Conservation (phyloP, 1,140 invertebrate genomes). For the Drosophila santomea region DNA sequence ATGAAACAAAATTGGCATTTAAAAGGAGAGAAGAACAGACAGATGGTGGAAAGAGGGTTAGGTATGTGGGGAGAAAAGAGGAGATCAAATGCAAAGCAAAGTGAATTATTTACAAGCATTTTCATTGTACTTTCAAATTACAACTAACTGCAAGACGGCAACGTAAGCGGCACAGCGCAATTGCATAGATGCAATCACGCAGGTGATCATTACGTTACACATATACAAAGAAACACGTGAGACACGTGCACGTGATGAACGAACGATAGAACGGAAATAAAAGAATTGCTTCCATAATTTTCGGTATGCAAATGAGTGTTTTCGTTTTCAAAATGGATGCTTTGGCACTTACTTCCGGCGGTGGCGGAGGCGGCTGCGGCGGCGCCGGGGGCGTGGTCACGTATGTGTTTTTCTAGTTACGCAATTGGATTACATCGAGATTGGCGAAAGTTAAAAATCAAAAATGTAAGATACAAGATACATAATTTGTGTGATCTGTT, state of each 20-base stretch:
- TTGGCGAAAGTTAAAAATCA: conserved; percentile 48
- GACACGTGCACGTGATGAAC: conserved; percentile 54
- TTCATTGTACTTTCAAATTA: conserved; percentile 83
- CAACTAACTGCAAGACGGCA: conserved; percentile 79
- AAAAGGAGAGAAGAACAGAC: conserved; percentile 15
- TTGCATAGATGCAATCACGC: conserved; percentile 60
- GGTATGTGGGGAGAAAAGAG: background rate
- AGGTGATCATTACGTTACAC: conserved; percentile 72
- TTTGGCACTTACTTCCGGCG: conserved; percentile 79
- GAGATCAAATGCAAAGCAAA: conserved; percentile 70
- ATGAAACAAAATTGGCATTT: conserved; percentile 7
- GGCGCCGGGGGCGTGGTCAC: conserved; percentile 75
- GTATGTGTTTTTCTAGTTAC: conserved; percentile 81
- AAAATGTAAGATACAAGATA: conserved; percentile 47
- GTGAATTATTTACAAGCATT: conserved; percentile 84
- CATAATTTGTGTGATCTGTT: conserved; percentile 35
- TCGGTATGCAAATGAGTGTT: conserved; percentile 30
- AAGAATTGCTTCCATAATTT: conserved; percentile 24
- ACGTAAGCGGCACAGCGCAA: conserved; percentile 71
- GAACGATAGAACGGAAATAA: conserved; percentile 56
- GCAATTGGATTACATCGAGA: conserved; percentile 51
- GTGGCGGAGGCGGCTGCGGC: conserved; percentile 72
- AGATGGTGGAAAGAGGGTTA: conserved; percentile 12
- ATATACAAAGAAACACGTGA: conserved; percentile 58
- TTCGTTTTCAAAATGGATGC: conserved; percentile 41